Conservation (phyloP, 2,797 vertebrate species). For the Ctenochaetus hawaiiensis region DNA sequence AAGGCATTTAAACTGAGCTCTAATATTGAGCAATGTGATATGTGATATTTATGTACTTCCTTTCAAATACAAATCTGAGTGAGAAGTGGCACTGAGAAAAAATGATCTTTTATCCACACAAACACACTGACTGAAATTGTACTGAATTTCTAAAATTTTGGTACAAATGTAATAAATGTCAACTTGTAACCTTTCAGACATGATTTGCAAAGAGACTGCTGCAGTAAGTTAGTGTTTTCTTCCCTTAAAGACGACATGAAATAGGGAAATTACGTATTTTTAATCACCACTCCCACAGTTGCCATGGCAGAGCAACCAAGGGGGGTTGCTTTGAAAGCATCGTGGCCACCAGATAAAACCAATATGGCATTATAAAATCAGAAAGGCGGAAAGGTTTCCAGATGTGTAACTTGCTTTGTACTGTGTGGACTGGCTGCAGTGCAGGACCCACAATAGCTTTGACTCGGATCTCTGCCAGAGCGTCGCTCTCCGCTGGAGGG, state of each 20-base stretch:
- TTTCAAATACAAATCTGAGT: background rate
- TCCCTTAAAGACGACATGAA: slow-evolving; percentile 29
- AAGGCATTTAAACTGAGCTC: slow-evolving; percentile 9
- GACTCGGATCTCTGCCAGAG: slow-evolving; percentile 13
- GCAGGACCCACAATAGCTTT: slow-evolving; percentile 44
- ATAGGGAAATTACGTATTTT: slow-evolving; percentile 44
- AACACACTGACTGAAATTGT: background rate
- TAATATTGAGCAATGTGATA: slow-evolving; percentile 18
- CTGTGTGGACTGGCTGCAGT: slow-evolving; percentile 31
- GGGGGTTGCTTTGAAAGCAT: slow-evolving; percentile 7
- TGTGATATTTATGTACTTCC: slow-evolving; percentile 2
- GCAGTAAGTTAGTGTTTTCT: slow-evolving; percentile 14
- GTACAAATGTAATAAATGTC: background rate
- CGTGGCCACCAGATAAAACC: slow-evolving; percentile 31
- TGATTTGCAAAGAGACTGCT: background rate
- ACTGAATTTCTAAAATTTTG: background rate
- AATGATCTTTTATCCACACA: background rate
- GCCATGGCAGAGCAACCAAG: slow-evolving; percentile 39
- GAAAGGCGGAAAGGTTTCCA: slow-evolving; percentile 26
- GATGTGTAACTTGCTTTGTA: slow-evolving; percentile 56
- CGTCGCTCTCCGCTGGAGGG: slow-evolving; percentile 12
- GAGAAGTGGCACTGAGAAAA: background rate
- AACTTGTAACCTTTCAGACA: background rate
- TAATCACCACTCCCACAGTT: slow-evolving; percentile 39
- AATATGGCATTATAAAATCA: slow-evolving; percentile 29